These are phyloP conservation scores for Steromphala cineraria DNA, from an alignment of 2,888 invertebrate genomes.

Conservation along the genomic window DNA sequence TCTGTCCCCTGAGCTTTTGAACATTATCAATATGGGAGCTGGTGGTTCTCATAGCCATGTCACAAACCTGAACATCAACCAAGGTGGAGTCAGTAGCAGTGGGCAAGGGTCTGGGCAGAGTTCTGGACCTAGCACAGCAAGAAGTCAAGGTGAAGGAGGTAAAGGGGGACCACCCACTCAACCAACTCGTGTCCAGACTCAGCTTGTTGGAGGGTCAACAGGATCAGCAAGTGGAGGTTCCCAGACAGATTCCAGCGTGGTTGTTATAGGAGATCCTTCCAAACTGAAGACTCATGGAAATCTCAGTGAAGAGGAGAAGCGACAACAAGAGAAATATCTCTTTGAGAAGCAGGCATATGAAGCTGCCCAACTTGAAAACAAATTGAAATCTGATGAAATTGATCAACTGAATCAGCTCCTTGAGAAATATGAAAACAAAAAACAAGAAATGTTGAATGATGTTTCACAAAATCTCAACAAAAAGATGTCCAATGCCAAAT, in stretches of 20 bases:
- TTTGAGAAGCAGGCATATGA: slow-evolving; percentile 72
- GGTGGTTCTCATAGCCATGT: slow-evolving; percentile 43
- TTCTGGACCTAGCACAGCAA: not conserved
- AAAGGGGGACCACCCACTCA: slow-evolving; percentile 10
- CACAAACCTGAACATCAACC: slow-evolving; percentile 51
- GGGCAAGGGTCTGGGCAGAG: not conserved
- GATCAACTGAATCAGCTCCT: slow-evolving; percentile 59
- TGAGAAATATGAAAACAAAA: slow-evolving; percentile 64
- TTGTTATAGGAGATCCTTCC: slow-evolving; percentile 40
- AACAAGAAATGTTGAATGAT: slow-evolving; percentile 57
- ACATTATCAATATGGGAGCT: slow-evolving; percentile 53
- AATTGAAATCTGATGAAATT: slow-evolving; percentile 65
- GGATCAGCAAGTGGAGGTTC: not conserved
- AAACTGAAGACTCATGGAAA: slow-evolving; percentile 29
- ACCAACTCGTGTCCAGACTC: not conserved
- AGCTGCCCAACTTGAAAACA: slow-evolving; percentile 69
- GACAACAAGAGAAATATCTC: slow-evolving; percentile 58
- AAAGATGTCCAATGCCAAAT: slow-evolving; percentile 56
- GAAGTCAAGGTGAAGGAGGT: slow-evolving; percentile 28
- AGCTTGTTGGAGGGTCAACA: slow-evolving; percentile 21
- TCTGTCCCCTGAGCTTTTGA: slow-evolving; percentile 63
- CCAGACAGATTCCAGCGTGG: not conserved
- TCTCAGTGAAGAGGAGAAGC: slow-evolving; percentile 39
- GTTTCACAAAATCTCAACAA: slow-evolving; percentile 54
- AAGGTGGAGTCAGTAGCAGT: slow-evolving; percentile 2